These are phyloP conservation scores for Vidua macroura DNA, from an alignment of 2,113 vertebrate species.

Conservation along the genomic window DNA sequence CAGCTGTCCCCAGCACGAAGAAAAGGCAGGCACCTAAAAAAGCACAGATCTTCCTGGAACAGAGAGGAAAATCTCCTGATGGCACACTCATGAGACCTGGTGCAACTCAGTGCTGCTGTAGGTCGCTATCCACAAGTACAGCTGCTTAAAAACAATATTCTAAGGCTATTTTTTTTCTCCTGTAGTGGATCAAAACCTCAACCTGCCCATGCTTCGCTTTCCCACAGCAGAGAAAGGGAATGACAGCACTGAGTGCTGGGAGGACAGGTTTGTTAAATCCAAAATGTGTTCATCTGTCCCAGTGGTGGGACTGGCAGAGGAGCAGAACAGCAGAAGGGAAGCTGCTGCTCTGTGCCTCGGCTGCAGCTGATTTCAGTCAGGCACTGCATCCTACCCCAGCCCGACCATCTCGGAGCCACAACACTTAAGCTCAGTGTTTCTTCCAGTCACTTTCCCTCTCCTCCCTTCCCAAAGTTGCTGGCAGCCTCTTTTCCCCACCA, in stretches of 20 bases:
- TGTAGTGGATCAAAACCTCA: not conserved
- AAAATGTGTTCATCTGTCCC: not conserved
- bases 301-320: not conserved
- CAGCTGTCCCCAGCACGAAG: not conserved
- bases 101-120: not conserved
- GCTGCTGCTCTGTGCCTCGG: not conserved
- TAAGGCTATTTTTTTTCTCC: not conserved
- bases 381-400: not conserved
- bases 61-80: not conserved
- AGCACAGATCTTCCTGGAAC: not conserved
- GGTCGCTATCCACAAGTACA: not conserved
- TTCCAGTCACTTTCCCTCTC: not conserved
- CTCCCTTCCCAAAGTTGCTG: not conserved
- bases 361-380: not conserved
- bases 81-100: not conserved
- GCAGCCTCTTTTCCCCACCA: not conserved
- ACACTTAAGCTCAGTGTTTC: not conserved
- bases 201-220: not conserved
- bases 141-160: not conserved
- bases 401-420: fast-evolving
- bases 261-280: not conserved
- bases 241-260: not conserved
- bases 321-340: not conserved
- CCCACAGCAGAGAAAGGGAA: not conserved
- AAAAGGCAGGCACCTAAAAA: not conserved